A percentile compares a stretch with the other conserved stretches of the same genome.
Evolutionary conservation across 2,113 vertebrate species (phyloP).

Genomic region (Piaya cayana): DNA sequence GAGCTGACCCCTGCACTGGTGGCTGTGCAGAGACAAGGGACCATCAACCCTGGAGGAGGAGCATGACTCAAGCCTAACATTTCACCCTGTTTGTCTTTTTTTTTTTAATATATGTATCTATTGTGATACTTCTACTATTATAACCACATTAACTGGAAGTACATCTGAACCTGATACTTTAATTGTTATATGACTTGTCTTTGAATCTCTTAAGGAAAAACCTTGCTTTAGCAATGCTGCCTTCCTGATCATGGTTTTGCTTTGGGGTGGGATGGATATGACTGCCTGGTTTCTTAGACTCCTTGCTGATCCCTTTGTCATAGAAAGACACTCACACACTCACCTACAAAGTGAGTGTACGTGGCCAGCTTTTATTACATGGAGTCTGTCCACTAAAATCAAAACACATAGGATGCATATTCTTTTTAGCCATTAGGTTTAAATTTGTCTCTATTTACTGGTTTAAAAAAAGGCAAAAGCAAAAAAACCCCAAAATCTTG

Average conservation of each 20-base stretch:
- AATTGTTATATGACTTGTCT: neutral
- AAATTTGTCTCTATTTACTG: neutral
- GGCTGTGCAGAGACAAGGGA: fast-evolving
- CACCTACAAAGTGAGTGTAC: neutral
- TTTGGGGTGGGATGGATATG: neutral
- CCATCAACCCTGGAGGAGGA: neutral
- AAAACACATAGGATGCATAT: neutral
- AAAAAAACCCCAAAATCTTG: neutral
- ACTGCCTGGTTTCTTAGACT: neutral
- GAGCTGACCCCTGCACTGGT: neutral
- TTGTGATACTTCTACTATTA: neutral
- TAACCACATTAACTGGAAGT: neutral
- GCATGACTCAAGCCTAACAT: neutral
- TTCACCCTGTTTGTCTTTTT: fast-evolving
- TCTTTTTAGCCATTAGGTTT: neutral
- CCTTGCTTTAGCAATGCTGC: neutral
- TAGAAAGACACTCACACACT: neutral
- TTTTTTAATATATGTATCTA: neutral
- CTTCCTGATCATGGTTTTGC: neutral
- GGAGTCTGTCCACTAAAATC: neutral
- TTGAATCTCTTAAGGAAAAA: neutral
- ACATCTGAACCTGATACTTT: neutral
- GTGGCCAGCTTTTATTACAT: neutral
- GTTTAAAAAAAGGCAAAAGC: neutral
- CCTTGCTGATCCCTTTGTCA: neutral